Evolutionary conservation across 2,797 vertebrate species (phyloP).

Genomic region (Florisuga fusca): DNA sequence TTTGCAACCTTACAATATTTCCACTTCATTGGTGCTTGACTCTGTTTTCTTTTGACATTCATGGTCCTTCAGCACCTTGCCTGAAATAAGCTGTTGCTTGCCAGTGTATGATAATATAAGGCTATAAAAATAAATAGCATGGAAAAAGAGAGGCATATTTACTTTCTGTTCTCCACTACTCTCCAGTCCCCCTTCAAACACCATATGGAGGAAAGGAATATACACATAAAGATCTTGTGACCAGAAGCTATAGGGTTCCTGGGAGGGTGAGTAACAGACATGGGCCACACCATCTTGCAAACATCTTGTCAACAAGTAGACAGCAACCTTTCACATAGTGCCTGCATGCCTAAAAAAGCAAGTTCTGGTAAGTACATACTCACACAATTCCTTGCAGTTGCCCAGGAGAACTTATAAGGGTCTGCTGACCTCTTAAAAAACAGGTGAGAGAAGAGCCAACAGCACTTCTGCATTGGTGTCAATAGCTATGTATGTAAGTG

Average conservation of each 20-base stretch:
- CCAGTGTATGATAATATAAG: neutral
- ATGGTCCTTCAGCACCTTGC: fast-evolving
- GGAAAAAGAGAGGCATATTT: neutral
- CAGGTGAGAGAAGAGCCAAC: neutral
- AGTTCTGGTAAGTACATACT: neutral
- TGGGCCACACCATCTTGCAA: neutral
- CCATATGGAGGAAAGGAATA: neutral
- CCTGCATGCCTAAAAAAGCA: neutral
- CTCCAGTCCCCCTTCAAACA: neutral
- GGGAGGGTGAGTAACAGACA: neutral
- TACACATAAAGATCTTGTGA: neutral
- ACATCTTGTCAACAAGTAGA: neutral
- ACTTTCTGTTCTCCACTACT: neutral
- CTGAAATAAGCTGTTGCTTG: neutral
- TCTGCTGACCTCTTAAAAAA: neutral
- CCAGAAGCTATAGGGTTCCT: neutral
- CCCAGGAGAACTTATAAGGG: neutral
- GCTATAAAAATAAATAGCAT: neutral
- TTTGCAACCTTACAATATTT: neutral
- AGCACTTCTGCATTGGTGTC: neutral
- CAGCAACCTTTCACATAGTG: neutral
- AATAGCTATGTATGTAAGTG: neutral
- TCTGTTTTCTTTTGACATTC: neutral
- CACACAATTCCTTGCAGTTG: neutral
- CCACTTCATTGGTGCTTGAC: neutral